Base-by-base conservation (phyloP, 2,113 vertebrate species). In the Stigmatopora argus region DNA sequence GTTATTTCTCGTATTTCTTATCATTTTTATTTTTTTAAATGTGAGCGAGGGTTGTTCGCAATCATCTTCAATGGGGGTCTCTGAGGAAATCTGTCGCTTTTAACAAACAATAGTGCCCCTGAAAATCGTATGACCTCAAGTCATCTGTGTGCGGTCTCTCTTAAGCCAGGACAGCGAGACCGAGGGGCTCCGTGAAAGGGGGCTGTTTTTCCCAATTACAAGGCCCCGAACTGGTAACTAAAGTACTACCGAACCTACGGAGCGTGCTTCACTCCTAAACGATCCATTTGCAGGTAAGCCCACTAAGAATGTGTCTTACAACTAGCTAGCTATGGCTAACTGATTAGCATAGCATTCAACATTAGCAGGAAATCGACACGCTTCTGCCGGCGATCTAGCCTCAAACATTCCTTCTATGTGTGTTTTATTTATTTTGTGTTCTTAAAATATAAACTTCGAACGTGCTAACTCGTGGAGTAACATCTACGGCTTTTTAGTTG, bases 91-190 rank as follows among this genome's bases (percentile, higher is more conserved):
- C 73, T 84, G 82, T 73, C 15, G 81, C 66, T 80, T 41, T 74
- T 77, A 76, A 83, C 84, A 81, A 86, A 88, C 86, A 86, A 85
- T 81, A 85, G 83, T 67, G 70, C 61, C 62, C 66, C 4, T 63
- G 66, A 64, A 69, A 71, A 64, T 67, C 68, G 58, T 51, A 44
- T 69, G 62, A 69, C 41, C 72, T 61, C 49, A 53, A 71, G 65
- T 78, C 57, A 60, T 35, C 45, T 21, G 34, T 73, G 73, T 44
- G 44, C 6, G 66, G 13, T 78, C 67, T 46, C 10, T 6, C 51
- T 46, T 67, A 73, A 38, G 56, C 12, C 21, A 18, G 6, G 38
- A 44, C 31, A 41, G 38, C 38, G 7, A n/a, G 47, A 17, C 0
- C 47, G 3, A 63, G 17, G 17, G 19, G 1, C 21, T 63, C 5